Evolutionary conservation across 2,113 vertebrate species (phyloP).

Genomic region (Anoura caudifer): DNA sequence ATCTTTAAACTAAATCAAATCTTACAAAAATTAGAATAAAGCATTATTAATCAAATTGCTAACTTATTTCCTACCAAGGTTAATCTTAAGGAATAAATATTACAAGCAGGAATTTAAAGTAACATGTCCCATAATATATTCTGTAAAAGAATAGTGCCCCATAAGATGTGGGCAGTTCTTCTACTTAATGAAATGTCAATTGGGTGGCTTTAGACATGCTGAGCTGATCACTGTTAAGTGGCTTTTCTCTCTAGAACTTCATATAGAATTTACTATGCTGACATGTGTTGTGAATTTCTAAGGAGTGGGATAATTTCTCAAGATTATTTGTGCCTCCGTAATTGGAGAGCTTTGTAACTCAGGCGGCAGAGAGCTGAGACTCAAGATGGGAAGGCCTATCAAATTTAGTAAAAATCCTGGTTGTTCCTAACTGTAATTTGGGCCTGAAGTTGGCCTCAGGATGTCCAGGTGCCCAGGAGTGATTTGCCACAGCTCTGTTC

Average conservation of each 20-base stretch:
- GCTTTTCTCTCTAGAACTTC: not conserved
- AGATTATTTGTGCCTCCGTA: not conserved
- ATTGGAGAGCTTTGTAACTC: not conserved
- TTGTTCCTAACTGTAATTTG: not conserved
- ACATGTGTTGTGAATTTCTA: not conserved
- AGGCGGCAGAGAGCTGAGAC: not conserved
- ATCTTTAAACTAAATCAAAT: slow-evolving; percentile 22
- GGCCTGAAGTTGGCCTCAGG: not conserved
- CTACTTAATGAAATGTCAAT: not conserved
- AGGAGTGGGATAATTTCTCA: not conserved
- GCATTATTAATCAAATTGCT: slow-evolving; percentile 10
- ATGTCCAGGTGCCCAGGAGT: not conserved
- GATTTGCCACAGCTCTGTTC: not conserved
- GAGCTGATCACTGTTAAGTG: not conserved
- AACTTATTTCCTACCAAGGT: slow-evolving; percentile 21
- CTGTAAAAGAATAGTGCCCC: not conserved
- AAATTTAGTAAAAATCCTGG: not conserved
- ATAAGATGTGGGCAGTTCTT: not conserved
- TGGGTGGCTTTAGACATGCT: not conserved
- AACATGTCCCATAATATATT: not conserved
- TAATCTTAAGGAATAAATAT: slow-evolving; percentile 9
- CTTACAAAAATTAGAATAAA: slow-evolving; percentile 26
- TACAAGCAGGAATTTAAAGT: not conserved
- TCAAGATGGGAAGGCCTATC: not conserved
- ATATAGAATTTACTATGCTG: not conserved